These are phyloP conservation scores for Luperina testacea DNA, from an alignment of 2,888 invertebrate species.

Conservation along the genomic window DNA sequence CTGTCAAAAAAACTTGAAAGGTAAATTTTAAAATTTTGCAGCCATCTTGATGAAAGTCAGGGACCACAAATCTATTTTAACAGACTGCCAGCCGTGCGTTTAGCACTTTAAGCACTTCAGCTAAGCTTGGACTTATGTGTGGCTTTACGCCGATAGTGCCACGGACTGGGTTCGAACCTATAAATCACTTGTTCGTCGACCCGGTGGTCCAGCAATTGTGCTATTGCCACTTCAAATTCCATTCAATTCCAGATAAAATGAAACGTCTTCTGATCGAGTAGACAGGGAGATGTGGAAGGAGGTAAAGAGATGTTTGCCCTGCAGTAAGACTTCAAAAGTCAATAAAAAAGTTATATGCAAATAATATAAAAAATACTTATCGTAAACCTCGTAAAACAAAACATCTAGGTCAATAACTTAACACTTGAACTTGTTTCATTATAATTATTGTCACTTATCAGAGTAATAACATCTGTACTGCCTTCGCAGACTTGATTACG, in stretches of 20 bases:
- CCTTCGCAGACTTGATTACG: conserved; percentile 34
- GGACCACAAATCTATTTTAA: too few relatives aligned
- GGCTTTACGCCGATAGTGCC: not conserved
- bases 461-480: conserved; percentile 21
- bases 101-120: not conserved
- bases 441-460: conserved; percentile 29
- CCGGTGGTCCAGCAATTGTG: not conserved
- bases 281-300: not conserved
- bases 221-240: not conserved
- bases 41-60: not conserved
- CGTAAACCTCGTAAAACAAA: conserved; percentile 19
- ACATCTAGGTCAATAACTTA: conserved; percentile 23
- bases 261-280: not conserved
- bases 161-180: not conserved
- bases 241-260: not conserved
- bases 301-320: not conserved
- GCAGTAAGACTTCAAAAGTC: not conserved
- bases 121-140: not conserved
- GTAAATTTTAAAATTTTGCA: not conserved
- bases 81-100: not conserved
- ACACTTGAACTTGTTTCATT: conserved; percentile 12
- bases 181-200: not conserved
- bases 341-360: not conserved
- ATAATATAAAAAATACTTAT: not conserved
- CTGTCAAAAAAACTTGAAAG: not conserved